Evolutionary conservation across 2,888 invertebrate species (phyloP).

Genomic region (Acanthoscelides obtectus): DNA sequence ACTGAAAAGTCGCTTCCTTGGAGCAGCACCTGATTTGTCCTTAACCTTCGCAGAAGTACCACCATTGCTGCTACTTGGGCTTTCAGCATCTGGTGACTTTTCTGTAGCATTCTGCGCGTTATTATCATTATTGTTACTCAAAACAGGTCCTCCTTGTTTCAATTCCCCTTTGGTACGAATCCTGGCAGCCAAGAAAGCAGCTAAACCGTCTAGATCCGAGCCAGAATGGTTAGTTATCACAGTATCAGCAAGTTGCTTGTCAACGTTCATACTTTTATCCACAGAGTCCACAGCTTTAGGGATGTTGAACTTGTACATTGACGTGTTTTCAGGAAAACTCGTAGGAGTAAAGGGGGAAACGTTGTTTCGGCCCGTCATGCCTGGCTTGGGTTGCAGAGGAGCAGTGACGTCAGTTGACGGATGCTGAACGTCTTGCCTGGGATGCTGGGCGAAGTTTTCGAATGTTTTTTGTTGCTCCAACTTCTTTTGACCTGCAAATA

Average conservation of each 20-base stretch:
- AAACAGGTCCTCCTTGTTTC: constrained; percentile 50
- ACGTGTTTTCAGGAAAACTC: constrained; percentile 49
- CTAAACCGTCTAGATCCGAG: constrained; percentile 53
- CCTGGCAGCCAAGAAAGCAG: constrained; percentile 62
- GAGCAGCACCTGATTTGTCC: constrained; percentile 31
- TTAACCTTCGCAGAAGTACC: constrained; percentile 43
- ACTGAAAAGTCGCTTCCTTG: constrained; percentile 55
- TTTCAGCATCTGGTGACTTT: constrained; percentile 38
- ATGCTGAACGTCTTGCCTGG: constrained; percentile 40
- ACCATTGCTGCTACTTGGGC: constrained; percentile 20
- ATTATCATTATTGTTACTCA: constrained; percentile 22
- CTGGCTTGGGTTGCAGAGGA: constrained; percentile 48
- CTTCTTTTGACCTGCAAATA: constrained; percentile 45
- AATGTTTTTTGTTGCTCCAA: constrained; percentile 42
- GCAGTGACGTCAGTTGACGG: constrained; percentile 46
- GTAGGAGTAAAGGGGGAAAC: constrained; percentile 55
- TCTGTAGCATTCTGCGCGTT: constrained; percentile 29
- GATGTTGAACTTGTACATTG: constrained; percentile 59
- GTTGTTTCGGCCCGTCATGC: constrained; percentile 50
- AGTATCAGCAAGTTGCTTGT: constrained; percentile 26
- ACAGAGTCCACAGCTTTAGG: constrained; percentile 67
- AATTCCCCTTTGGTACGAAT: constrained; percentile 85
- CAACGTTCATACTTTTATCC: constrained; percentile 15
- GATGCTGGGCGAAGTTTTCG: constrained; percentile 29
- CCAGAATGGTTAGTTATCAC: constrained; percentile 30